phyloP scores from a whole-genome alignment of 2,888 invertebrate genomes.

The Sycophila texana region DNA sequence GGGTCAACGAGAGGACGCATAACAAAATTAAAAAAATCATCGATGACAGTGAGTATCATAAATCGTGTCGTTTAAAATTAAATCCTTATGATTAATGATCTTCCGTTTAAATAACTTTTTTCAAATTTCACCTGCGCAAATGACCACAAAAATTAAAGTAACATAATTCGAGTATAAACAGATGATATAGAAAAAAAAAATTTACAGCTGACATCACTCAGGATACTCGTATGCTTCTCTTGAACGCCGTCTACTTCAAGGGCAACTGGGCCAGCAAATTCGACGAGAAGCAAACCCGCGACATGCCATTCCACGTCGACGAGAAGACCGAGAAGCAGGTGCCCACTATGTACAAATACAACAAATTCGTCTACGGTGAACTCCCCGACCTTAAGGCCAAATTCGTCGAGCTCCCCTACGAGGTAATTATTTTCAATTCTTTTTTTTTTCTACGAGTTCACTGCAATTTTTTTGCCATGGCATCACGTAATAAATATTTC shows the following conservation, averaged over 20 bases:
- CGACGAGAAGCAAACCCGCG: constrained; percentile 78
- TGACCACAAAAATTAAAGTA: too few relatives aligned
- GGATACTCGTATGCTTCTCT: constrained; percentile 83
- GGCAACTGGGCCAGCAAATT: constrained; percentile 86
- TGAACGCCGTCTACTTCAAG: constrained; percentile 93
- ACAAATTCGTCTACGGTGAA: constrained; percentile 76
- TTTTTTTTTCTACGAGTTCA: background rate
- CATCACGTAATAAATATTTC: background rate
- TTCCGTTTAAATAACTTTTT: too few relatives aligned
- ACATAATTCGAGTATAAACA: too few relatives aligned
- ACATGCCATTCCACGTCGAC: constrained; percentile 81
- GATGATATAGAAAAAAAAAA: background rate
- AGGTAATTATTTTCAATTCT: constrained; percentile 66
- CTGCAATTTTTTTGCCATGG: background rate
- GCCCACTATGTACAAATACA: constrained; percentile 84
- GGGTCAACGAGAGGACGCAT: constrained; percentile 88
- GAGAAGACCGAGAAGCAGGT: constrained; percentile 78
- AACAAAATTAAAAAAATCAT: constrained; percentile 88
- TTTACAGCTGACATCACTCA: constrained; percentile 76
- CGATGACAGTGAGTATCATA: constrained; percentile 70
- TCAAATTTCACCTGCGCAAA: too few relatives aligned
- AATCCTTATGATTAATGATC: too few relatives aligned
- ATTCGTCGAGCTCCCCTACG: constrained; percentile 85
- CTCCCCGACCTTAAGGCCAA: constrained; percentile 78
- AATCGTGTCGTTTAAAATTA: too few relatives aligned